Evolutionary conservation across 2,113 vertebrate species (phyloP).

Genomic region (Podiceps cristatus): DNA sequence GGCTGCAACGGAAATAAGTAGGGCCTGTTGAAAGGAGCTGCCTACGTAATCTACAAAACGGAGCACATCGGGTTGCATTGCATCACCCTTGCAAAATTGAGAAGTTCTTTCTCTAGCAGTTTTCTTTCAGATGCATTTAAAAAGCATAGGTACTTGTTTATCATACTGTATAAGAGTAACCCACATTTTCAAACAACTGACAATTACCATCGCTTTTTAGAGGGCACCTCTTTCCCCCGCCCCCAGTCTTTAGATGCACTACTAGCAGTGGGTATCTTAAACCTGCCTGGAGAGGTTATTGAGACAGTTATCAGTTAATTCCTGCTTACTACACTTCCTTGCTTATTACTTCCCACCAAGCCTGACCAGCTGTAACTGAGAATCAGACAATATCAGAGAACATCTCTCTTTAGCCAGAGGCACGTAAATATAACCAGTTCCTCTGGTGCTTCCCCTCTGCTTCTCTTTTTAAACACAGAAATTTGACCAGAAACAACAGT

Average conservation of each 20-base stretch:
- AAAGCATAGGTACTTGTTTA: background rate
- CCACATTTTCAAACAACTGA: background rate
- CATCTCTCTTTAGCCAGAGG: background rate
- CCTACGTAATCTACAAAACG: background rate
- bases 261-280: background rate
- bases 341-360: background rate
- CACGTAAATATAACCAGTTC: background rate
- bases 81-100: background rate
- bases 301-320: background rate
- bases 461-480: background rate
- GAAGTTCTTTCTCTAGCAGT: background rate
- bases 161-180: background rate
- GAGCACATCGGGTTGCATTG: background rate
- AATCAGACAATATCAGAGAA: background rate
- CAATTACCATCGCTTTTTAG: background rate
- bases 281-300: background rate
- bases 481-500: background rate
- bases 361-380: background rate
- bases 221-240: background rate
- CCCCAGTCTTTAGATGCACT: background rate
- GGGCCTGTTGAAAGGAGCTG: background rate
- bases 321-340: background rate
- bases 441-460: fast-evolving
- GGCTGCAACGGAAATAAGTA: background rate
- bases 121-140: background rate